A percentile compares a stretch with the other conserved stretches of the same genome.
phyloP scores from a whole-genome alignment of 1,140 invertebrate genomes.

The Cydia pomonella region DNA sequence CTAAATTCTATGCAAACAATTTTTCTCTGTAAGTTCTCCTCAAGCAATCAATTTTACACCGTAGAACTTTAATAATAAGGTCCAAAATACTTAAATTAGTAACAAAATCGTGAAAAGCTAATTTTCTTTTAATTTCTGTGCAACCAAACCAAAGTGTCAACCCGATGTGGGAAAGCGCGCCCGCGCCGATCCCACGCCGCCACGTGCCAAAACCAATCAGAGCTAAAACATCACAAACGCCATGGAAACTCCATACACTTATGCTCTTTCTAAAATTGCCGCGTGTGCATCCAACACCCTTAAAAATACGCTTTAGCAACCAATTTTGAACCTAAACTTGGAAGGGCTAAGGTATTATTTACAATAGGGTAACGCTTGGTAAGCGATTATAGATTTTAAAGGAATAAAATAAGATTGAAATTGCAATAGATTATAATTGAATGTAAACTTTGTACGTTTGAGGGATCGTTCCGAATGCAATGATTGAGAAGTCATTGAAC shows the following conservation, averaged over 20 bases:
- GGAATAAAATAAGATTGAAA: neutral
- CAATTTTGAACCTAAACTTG: neutral
- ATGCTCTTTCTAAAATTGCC: neutral
- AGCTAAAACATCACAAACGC: neutral
- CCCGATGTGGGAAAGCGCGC: neutral
- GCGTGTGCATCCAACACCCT: neutral
- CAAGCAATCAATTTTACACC: too few relatives aligned
- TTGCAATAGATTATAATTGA: neutral
- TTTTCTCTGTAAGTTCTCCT: too few relatives aligned
- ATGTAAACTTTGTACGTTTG: neutral
- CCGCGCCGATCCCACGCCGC: neutral
- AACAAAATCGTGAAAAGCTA: neutral
- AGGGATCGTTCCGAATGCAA: neutral
- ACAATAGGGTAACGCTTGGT: neutral
- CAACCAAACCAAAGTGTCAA: constrained; percentile 2
- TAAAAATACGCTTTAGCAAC: neutral
- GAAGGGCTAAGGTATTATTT: neutral
- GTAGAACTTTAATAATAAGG: neutral
- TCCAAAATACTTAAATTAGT: neutral
- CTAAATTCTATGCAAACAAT: too few relatives aligned
- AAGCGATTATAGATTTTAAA: neutral
- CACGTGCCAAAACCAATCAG: neutral
- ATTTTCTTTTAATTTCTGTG: constrained; percentile 16
- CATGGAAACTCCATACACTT: neutral
- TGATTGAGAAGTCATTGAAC: constrained; percentile 14